Evolutionary conservation across 2,797 vertebrate genomes (phyloP).

Genomic region (Sus cebifrons): DNA sequence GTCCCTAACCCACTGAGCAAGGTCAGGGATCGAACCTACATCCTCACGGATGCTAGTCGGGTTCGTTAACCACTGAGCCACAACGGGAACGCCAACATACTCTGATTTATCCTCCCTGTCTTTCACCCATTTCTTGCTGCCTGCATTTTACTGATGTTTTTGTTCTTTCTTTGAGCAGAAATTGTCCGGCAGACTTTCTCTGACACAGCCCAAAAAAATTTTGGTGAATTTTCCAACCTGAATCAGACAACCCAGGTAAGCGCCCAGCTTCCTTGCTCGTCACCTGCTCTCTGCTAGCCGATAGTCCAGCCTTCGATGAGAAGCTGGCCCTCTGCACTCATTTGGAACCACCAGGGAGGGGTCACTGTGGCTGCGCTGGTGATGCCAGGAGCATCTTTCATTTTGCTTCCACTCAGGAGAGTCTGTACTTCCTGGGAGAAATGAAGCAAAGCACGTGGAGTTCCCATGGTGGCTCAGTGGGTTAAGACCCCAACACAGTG

Average conservation of each 20-base stretch:
- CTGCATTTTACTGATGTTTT: not conserved
- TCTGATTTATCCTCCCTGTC: not conserved
- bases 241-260: conserved; percentile 90
- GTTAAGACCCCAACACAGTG: too few relatives aligned
- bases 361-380: accelerated
- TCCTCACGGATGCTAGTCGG: too few relatives aligned
- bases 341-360: not conserved
- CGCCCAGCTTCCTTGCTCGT: not conserved
- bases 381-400: accelerated
- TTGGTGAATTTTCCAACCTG: conserved; percentile 90
- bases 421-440: not conserved
- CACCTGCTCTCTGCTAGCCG: not conserved
- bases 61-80: too few relatives aligned
- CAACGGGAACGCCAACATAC: too few relatives aligned
- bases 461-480: too few relatives aligned
- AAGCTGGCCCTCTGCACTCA: accelerated
- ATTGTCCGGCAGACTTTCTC: conserved; percentile 86
- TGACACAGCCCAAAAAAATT: conserved; percentile 88
- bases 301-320: not conserved
- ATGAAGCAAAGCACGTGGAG: accelerated
- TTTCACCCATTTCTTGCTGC: not conserved
- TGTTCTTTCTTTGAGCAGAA: conserved; percentile 85
- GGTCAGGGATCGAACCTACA: too few relatives aligned
- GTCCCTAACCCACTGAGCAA: too few relatives aligned
- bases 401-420: not conserved